Evolutionary conservation across 2,113 vertebrate genomes (phyloP).

Genomic region (Grallaria varia): DNA sequence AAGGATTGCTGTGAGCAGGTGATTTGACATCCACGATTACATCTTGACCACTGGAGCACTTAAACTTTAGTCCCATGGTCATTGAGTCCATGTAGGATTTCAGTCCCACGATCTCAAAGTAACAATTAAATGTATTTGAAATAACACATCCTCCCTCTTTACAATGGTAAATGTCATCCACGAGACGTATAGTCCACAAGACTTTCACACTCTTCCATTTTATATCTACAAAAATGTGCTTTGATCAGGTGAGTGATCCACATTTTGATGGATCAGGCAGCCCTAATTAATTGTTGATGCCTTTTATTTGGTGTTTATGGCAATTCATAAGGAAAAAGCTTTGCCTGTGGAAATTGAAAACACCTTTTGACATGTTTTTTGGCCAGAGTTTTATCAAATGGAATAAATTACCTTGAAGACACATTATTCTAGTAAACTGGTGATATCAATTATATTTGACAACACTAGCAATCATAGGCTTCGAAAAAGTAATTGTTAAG

Average conservation of each 20-base stretch:
- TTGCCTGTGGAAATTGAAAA: not conserved
- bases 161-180: not conserved
- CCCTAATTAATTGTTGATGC: constrained; percentile 66
- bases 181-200: not conserved
- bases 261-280: constrained; percentile 41
- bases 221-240: not conserved
- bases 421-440: not conserved
- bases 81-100: too few species aligned
- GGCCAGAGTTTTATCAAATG: not conserved
- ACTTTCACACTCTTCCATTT: not conserved
- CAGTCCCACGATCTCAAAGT: too few species aligned
- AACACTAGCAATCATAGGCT: not conserved
- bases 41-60: too few species aligned
- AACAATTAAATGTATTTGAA: not conserved
- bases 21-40: too few species aligned
- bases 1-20: too few species aligned
- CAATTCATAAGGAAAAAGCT: constrained; percentile 23
- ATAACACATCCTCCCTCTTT: not conserved
- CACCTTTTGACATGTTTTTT: not conserved
- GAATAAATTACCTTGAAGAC: not conserved
- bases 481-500: not conserved
- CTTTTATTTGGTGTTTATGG: constrained; percentile 53
- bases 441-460: not conserved
- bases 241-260: constrained; percentile 46
- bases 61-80: too few species aligned